Evolutionary conservation across 2,797 vertebrate species (phyloP), one percentile per base, ranked within the genome.

Genomic region (Coccyzus lansbergi): DNA sequence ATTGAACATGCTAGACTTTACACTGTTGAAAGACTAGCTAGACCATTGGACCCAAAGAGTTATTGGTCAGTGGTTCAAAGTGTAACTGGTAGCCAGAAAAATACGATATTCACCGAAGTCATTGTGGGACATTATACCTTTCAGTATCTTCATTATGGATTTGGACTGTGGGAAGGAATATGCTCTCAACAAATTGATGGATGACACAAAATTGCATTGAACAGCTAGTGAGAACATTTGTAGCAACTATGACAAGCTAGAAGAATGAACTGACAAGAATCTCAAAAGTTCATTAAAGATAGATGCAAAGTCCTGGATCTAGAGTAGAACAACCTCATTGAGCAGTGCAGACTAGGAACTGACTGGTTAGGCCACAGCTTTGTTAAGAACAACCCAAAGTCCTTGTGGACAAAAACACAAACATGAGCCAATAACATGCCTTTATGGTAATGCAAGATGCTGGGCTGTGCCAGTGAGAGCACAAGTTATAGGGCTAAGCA

Each of bases 391-490:
- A 3, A n/a, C 6, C 9, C 36, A 29, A 62, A 28, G 15, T 63
- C 12, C 44, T 59, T 14, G 5, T 3, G 56, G 10, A 38, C 16
- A 51, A 36, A 18, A 78, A 88, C 80, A 67, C 1, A 9, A 29
- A 20, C 5, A 4, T 4, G 22, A 62, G 7, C 46, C 11, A 63
- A 8, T 11, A 26, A 9, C 42, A 38, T 11, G 14, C 20, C 38
- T 33, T 48, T 21, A 26, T 26, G n/a, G 16, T 44, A 75, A 12
- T 28, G 62, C 75, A 62, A 21, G 19, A 10, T 44, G 48, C 24
- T 86, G 60, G 25, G 28, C 24, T 34, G 3, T 6, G 29, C 4
- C 24, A 55, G 19, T 0, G 0, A 76, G 19, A 49, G 5, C 21
- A 60, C 18, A 26, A 60, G 36, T 6, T n/a, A 8, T 8, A 63